Evolutionary conservation across 2,797 vertebrate species (phyloP).

Genomic region (Melanogrammus aeglefinus): DNA sequence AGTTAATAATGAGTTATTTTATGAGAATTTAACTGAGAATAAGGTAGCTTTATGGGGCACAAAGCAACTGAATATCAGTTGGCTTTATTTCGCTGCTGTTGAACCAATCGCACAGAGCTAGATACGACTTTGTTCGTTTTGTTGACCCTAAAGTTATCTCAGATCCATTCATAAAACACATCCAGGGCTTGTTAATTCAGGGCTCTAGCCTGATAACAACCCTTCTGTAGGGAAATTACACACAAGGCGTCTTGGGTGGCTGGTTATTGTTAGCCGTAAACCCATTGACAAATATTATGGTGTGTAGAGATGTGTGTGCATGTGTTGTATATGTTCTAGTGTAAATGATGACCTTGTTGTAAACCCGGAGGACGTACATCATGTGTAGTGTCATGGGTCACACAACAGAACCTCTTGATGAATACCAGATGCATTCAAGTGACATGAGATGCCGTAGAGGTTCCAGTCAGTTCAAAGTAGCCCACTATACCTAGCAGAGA

Average conservation of each 20-base stretch:
- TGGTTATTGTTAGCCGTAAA: not conserved
- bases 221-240: not conserved
- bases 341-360: not conserved
- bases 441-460: not conserved
- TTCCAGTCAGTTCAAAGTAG: not conserved
- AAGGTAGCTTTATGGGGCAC: not conserved
- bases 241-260: not conserved
- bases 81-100: not conserved
- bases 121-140: not conserved
- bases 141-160: not conserved
- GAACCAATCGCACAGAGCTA: not conserved
- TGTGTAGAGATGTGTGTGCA: not conserved
- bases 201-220: not conserved
- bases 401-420: not conserved
- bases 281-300: not conserved
- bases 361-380: not conserved
- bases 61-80: slow-evolving; percentile 2
- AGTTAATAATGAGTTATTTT: too few species aligned
- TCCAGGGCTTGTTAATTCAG: not conserved
- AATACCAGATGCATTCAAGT: not conserved
- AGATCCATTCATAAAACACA: not conserved
- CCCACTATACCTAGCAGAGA: not conserved
- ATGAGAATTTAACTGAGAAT: slow-evolving; percentile 1
- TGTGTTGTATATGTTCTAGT: not conserved
- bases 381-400: not conserved